Base-by-base conservation (phyloP, 2,888 invertebrate genomes). In the Morpho helenor region DNA sequence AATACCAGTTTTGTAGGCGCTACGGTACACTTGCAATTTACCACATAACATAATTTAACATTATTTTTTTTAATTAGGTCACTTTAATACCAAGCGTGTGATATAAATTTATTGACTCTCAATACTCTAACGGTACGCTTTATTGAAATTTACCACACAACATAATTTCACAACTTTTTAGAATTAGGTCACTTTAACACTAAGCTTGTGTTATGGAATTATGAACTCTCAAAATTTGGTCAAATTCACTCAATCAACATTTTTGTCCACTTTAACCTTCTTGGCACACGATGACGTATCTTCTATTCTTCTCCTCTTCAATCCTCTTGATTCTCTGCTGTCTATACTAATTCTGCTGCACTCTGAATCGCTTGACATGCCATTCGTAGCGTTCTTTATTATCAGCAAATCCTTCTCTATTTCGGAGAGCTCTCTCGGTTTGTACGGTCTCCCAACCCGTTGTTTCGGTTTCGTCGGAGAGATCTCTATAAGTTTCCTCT, bases 401-500 rank as follows among this genome's bases (percentile, higher is more conserved):
- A 89, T 88, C 0, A 88, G 63, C 0, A 90, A 67, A 60, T 90
- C 90, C 59, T 88, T 87, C 54, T 90, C 90, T 1, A 90, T 85
- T 39, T 89, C 89, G 0, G 86, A 84, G 0, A 89, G 67, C 55
- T 87, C 85, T 62, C 75, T 76, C 0, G 84, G 84, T 39, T 84
- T 87, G 1, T 76, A 70, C 0, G 82, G 84, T 40, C 81, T 70
- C 0, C 82, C 78, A 7, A 77, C 64, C 0, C 77, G 76, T 2
- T 73, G 74, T 62, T 84, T 83, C 0, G 76, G 68, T 54, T 84
- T 84, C 0, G 75, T 71, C 0, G 80, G 85, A 0, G 84, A 82
- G n/a, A 80, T 78, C 49, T 80, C 83, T 0, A 68, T 59, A 8
- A 67, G 68, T 68, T 86, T 88, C 3, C 83, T 71, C 59, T 85